Conservation (phyloP, 2,888 invertebrate genomes). For the Argyresthia albistria region DNA sequence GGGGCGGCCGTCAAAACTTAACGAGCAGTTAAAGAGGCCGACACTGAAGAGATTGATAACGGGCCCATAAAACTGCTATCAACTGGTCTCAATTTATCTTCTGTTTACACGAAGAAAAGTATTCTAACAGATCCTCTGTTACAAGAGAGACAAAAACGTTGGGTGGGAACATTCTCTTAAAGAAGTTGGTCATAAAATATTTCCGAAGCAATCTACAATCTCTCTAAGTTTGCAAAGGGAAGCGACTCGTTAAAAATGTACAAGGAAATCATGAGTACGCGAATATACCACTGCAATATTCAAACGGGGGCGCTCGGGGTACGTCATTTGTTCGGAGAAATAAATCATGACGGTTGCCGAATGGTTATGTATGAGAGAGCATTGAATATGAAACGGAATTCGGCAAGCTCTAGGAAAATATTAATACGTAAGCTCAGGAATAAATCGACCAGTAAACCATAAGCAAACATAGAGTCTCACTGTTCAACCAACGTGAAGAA, state of each 20-base stretch:
- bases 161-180: too few relatives aligned
- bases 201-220: background rate
- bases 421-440: too few relatives aligned
- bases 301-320: constrained; percentile 13
- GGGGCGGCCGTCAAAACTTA: constrained; percentile 6
- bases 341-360: constrained; percentile 13
- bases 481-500: background rate
- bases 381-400: background rate
- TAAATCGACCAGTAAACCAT: too few relatives aligned
- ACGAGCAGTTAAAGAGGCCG: constrained; percentile 4
- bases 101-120: background rate
- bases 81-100: background rate
- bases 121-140: too few relatives aligned
- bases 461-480: background rate
- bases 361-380: background rate
- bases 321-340: constrained; percentile 11
- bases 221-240: background rate
- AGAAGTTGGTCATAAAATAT: constrained; percentile 4
- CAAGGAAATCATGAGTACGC: constrained; percentile 27
- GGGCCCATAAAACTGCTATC: background rate
- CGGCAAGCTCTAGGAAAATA: background rate
- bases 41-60: background rate
- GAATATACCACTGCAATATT: constrained; percentile 32
- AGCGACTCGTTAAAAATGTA: constrained; percentile 32
- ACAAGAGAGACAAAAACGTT: too few relatives aligned